Percentiles rank a stretch among this genome's conserved stretches.
These are phyloP conservation scores for Pantherophis vulpinus DNA, from an alignment of 2,797 vertebrate genomes.

Conservation along the genomic window DNA sequence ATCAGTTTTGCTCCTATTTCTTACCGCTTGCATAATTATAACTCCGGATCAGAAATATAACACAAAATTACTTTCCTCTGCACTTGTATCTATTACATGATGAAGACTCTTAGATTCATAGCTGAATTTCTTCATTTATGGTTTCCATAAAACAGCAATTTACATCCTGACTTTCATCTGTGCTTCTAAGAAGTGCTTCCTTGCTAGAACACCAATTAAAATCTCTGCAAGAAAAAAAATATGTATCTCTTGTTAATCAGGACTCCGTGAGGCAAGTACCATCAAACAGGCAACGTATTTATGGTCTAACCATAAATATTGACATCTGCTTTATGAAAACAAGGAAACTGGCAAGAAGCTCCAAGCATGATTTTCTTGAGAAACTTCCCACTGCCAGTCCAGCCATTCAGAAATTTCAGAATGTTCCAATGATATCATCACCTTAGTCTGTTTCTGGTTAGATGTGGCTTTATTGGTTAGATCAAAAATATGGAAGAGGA, in stretches of 20 bases:
- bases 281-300: background rate
- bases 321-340: background rate
- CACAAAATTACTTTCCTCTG: background rate
- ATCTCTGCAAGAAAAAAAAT: background rate
- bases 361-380: background rate
- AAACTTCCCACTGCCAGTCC: background rate
- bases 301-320: background rate
- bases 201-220: constrained; percentile 24
- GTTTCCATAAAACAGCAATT: background rate
- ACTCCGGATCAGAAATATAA: background rate
- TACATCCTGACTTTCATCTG: background rate
- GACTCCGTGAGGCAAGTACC: background rate
- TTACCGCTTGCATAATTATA: background rate
- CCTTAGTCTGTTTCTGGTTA: background rate
- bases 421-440: background rate
- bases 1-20: background rate
- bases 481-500: background rate
- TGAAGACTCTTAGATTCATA: background rate
- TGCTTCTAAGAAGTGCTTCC: background rate
- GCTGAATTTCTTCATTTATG: background rate
- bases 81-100: background rate
- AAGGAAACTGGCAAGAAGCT: background rate
- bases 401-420: background rate
- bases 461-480: background rate
- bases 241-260: too few species aligned